Percentiles rank a stretch among this genome's conserved stretches.
phyloP scores from a whole-genome alignment of 1,140 invertebrate genomes.

The Drosophila seguyi region DNA sequence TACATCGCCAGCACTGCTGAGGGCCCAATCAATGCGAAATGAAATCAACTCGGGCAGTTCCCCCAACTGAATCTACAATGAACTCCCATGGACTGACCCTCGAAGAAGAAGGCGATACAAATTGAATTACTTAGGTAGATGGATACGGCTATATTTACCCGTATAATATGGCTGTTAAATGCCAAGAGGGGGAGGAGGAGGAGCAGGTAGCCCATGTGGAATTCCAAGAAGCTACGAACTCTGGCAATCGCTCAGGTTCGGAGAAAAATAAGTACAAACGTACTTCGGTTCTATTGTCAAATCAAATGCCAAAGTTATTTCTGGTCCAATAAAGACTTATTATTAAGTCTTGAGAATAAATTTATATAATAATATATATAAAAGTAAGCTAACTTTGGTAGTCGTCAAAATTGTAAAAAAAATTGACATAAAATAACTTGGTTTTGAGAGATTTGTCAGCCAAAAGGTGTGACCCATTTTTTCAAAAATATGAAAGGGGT shows the following conservation, averaged over 20 bases:
- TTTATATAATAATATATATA: too few species aligned
- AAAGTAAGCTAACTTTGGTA: too few species aligned
- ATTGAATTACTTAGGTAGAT: slow-evolving; percentile 42
- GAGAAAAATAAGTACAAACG: not conserved
- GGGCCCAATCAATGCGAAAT: slow-evolving; percentile 43
- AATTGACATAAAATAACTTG: too few species aligned
- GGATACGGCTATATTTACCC: slow-evolving; percentile 24
- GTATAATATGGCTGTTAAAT: slow-evolving; percentile 14
- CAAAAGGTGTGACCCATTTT: too few species aligned
- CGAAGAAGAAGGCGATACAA: slow-evolving; percentile 14
- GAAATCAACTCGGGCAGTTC: slow-evolving; percentile 30
- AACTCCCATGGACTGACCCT: slow-evolving; percentile 17
- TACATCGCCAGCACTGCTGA: not conserved
- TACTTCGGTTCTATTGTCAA: not conserved
- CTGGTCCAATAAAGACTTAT: not conserved
- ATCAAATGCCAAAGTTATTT: not conserved
- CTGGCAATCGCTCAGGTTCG: not conserved
- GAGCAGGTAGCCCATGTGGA: not conserved
- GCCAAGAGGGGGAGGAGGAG: not conserved
- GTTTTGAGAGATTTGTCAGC: too few species aligned
- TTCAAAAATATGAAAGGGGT: too few species aligned
- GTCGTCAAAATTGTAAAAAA: too few species aligned
- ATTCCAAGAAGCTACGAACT: slow-evolving; percentile 6
- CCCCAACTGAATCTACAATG: slow-evolving; percentile 45
- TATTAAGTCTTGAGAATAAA: not conserved